A percentile compares a stretch with the other conserved stretches of the same genome.
phyloP scores from a whole-genome alignment of 2,888 invertebrate genomes.

The Nomada fucata region DNA sequence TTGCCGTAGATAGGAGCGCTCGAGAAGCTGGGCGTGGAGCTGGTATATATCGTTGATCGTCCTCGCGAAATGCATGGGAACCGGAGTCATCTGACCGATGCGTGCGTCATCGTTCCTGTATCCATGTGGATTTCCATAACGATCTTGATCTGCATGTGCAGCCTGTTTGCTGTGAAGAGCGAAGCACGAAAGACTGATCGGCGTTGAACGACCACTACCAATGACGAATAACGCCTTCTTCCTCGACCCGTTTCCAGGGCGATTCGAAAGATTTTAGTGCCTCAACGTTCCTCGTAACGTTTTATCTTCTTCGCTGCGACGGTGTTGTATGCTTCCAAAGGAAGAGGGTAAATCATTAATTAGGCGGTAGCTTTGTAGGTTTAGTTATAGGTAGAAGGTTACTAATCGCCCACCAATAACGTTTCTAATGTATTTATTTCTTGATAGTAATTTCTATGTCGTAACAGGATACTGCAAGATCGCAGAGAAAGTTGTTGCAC shows the following conservation, averaged over 20 bases:
- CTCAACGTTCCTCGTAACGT: not conserved
- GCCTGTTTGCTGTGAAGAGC: conserved; percentile 1
- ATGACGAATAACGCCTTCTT: not conserved
- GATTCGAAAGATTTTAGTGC: conserved; percentile 7
- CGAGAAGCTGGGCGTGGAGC: conserved; percentile 60
- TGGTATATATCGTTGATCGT: conserved; percentile 67
- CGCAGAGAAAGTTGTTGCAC: no score
- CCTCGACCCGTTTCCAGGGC: not conserved
- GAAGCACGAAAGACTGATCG: not conserved
- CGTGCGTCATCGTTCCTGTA: conserved; percentile 63
- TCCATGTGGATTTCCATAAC: conserved; percentile 54
- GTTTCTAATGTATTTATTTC: no score
- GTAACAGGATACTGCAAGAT: no score
- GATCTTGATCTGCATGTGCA: conserved; percentile 39
- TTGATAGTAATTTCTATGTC: no score
- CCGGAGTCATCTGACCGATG: conserved; percentile 71
- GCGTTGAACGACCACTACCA: conserved; percentile 1
- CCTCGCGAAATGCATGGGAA: conserved; percentile 81
- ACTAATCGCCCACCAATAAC: no score
- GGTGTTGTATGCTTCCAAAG: no score
- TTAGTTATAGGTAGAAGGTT: no score
- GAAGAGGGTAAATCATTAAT: no score
- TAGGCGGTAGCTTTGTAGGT: no score
- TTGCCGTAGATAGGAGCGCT: conserved; percentile 74
- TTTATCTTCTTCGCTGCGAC: not conserved